A percentile compares a stretch with the other conserved stretches of the same genome.
Evolutionary conservation across 2,888 invertebrate genomes (phyloP).

Genomic region (Lingula anatina): DNA sequence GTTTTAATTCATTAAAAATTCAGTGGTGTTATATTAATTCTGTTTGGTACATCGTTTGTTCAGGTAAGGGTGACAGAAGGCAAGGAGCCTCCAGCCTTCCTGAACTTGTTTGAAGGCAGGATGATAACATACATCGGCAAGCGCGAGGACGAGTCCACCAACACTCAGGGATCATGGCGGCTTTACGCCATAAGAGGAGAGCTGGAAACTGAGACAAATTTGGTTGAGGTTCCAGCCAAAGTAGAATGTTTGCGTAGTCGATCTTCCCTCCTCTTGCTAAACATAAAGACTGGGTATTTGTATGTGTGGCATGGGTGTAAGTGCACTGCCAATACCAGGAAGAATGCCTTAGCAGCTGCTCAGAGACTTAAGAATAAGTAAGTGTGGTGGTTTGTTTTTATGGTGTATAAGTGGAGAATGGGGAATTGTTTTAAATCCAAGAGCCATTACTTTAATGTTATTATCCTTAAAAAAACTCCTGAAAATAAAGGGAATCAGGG

Average conservation of each 20-base stretch:
- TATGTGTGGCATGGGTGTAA: slow-evolving; percentile 82
- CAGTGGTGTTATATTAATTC: no score
- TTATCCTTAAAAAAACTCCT: no score
- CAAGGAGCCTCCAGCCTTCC: slow-evolving; percentile 80
- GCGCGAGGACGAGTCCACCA: slow-evolving; percentile 48
- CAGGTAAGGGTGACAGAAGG: slow-evolving; percentile 71
- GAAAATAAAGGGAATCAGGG: no score
- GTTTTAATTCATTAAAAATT: no score
- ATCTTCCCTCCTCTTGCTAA: slow-evolving; percentile 72
- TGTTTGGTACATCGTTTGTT: no score
- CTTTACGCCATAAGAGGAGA: slow-evolving; percentile 73
- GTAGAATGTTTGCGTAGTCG: slow-evolving; percentile 74
- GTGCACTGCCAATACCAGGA: slow-evolving; percentile 64
- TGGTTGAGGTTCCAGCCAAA: slow-evolving; percentile 74
- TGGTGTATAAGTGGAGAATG: no score
- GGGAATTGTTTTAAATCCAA: no score
- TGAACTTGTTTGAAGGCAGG: slow-evolving; percentile 75
- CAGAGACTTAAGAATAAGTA: slow-evolving; percentile 37
- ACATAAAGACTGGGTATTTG: slow-evolving; percentile 62
- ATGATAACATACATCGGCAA: slow-evolving; percentile 73
- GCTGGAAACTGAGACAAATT: slow-evolving; percentile 68
- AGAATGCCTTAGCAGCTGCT: slow-evolving; percentile 52
- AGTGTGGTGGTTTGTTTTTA: no score
- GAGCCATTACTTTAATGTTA: no score
- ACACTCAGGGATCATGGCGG: slow-evolving; percentile 51